A percentile compares a stretch with the other conserved stretches of the same genome.
phyloP scores from a whole-genome alignment of 2,888 invertebrate species.

The Agrotis clavis region DNA sequence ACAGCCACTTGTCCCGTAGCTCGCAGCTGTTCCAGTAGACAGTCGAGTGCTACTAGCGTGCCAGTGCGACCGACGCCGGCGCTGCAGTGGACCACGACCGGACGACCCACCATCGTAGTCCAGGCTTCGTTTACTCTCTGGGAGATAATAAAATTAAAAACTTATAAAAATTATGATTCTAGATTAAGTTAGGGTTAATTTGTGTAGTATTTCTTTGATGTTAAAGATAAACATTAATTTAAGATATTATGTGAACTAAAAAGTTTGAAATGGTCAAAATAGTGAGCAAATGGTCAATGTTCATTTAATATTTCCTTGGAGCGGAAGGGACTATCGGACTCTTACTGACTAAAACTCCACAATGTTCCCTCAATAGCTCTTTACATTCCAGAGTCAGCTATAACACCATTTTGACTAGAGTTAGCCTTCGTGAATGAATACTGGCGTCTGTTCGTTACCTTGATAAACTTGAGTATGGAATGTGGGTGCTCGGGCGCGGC shows the following conservation, averaged over 20 bases:
- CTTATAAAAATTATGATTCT: neutral
- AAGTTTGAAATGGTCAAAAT: no score
- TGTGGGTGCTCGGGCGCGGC: constrained; percentile 98
- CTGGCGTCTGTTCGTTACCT: constrained; percentile 68
- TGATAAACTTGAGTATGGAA: constrained; percentile 97
- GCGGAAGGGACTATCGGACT: no score
- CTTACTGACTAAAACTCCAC: no score
- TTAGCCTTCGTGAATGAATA: no score
- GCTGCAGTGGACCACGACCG: constrained; percentile 97
- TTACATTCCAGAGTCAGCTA: no score
- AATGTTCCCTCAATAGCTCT: no score
- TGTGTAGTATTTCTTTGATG: no score
- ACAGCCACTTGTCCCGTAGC: constrained; percentile 96
- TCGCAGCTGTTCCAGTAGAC: constrained; percentile 95
- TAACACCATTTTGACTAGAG: no score
- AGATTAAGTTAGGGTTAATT: neutral
- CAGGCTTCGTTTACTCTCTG: constrained; percentile 96
- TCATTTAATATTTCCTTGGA: no score
- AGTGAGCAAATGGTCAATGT: no score
- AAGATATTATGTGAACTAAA: no score
- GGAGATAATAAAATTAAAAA: neutral
- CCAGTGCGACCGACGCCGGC: constrained; percentile 99
- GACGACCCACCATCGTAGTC: constrained; percentile 95
- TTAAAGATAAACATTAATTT: no score
- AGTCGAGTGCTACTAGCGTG: constrained; percentile 97